A percentile compares a stretch with the other conserved stretches of the same genome.
Conservation (phyloP, 1,140 invertebrate genomes). For the Drosophila prosaltans region DNA sequence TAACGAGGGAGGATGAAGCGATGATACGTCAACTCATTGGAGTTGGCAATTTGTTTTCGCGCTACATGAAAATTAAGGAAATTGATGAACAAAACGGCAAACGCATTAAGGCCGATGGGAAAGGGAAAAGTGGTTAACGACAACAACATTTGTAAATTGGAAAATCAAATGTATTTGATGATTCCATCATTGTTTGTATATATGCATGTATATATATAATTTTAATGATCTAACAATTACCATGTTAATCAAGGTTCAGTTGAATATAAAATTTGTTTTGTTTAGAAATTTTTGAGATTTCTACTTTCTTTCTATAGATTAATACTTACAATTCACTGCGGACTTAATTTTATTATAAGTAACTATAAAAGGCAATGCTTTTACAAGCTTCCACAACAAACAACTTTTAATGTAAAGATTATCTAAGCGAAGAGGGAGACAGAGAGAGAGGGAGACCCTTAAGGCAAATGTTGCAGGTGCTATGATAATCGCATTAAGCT, state of each 20-base stretch:
- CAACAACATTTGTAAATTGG: neutral
- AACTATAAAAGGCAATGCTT: too few relatives aligned
- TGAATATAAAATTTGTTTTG: neutral
- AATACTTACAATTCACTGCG: too few relatives aligned
- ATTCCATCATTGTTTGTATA: neutral
- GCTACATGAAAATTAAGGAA: conserved; percentile 57
- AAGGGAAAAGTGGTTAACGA: neutral
- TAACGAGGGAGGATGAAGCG: neutral
- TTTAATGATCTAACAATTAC: neutral
- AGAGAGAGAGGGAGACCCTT: too few relatives aligned
- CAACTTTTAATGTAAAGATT: too few relatives aligned
- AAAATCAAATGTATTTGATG: neutral
- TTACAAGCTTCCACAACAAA: too few relatives aligned
- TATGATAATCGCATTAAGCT: too few relatives aligned
- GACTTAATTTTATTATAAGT: too few relatives aligned
- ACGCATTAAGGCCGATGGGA: conserved; percentile 29
- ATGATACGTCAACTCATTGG: conserved; percentile 17
- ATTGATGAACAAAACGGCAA: conserved; percentile 37
- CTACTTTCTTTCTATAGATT: too few relatives aligned
- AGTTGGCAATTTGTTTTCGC: conserved; percentile 58
- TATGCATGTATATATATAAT: neutral
- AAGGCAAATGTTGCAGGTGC: too few relatives aligned
- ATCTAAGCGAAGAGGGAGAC: too few relatives aligned
- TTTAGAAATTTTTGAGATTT: too few relatives aligned
- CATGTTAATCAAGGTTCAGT: too few relatives aligned